Conservation (phyloP, 2,888 invertebrate genomes). For the Nebria brevicollis region DNA sequence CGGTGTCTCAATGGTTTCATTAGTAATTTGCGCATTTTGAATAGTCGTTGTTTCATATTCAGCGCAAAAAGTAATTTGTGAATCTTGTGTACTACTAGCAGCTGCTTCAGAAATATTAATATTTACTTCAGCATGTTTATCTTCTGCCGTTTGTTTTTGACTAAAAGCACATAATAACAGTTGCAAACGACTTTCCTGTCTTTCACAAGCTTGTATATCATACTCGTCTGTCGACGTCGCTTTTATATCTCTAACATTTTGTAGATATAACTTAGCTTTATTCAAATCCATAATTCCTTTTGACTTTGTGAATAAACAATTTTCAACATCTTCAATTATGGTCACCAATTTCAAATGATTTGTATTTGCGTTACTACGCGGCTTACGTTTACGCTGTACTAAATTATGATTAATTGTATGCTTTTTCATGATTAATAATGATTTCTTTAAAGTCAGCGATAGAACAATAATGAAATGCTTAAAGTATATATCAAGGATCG, state of each 20-base stretch:
- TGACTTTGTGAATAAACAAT: neutral
- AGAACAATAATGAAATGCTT: too few species aligned
- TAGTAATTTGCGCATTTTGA: too few species aligned
- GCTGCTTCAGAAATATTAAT: neutral
- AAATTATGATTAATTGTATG: neutral
- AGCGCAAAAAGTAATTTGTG: neutral
- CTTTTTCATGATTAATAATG: too few species aligned
- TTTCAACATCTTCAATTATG: neutral
- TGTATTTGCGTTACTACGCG: neutral
- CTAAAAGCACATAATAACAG: neutral
- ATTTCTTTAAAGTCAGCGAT: too few species aligned
- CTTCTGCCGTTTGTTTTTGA: neutral
- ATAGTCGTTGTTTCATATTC: neutral
- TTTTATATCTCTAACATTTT: neutral
- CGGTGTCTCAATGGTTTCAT: too few species aligned
- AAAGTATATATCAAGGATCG: too few species aligned
- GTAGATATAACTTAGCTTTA: neutral
- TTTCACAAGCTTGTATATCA: neutral
- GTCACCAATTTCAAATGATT: neutral
- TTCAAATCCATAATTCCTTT: neutral
- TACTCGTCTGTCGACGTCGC: neutral
- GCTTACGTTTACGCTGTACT: neutral
- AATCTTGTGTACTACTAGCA: neutral
- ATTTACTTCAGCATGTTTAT: neutral
- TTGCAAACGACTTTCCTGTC: neutral